Conservation (phyloP, 2,888 invertebrate species). For the Drosophila monieri region DNA sequence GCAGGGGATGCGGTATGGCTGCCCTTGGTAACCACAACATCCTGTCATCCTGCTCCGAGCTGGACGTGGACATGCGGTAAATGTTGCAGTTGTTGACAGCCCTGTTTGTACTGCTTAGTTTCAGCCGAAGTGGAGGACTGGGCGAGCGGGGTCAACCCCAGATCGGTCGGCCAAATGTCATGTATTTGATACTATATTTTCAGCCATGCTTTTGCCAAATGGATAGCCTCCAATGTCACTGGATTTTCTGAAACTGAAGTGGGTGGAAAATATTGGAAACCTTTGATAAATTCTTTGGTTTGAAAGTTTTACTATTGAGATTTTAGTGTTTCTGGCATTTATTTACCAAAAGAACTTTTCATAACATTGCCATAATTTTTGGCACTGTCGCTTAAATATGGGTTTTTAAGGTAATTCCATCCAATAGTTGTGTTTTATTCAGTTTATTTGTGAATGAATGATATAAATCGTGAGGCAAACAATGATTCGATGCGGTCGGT, state of each 20-base stretch:
- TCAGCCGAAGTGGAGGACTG: conserved; percentile 72
- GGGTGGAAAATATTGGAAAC: neutral
- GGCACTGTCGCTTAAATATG: no score
- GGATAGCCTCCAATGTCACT: conserved; percentile 21
- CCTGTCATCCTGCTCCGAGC: conserved; percentile 76
- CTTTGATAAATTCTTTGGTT: neutral
- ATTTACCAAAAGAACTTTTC: no score
- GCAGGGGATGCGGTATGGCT: neutral
- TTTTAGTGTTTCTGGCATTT: no score
- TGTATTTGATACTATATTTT: conserved; percentile 21
- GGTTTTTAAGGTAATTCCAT: neutral
- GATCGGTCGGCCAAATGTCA: conserved; percentile 40
- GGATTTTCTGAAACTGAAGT: neutral
- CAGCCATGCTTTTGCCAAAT: conserved; percentile 44
- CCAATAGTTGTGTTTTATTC: neutral
- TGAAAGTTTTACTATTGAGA: no score
- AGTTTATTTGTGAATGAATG: conserved; percentile 17
- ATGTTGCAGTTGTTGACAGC: conserved; percentile 78
- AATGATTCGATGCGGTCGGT: conserved; percentile 26
- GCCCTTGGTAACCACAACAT: conserved; percentile 17
- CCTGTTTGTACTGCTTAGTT: conserved; percentile 78
- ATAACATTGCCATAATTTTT: neutral
- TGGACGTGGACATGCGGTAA: conserved; percentile 71
- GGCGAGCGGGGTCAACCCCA: neutral
- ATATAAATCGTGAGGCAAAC: neutral